phyloP scores from a whole-genome alignment of 2,113 vertebrate genomes.

The Datnioides undecimradiatus region DNA sequence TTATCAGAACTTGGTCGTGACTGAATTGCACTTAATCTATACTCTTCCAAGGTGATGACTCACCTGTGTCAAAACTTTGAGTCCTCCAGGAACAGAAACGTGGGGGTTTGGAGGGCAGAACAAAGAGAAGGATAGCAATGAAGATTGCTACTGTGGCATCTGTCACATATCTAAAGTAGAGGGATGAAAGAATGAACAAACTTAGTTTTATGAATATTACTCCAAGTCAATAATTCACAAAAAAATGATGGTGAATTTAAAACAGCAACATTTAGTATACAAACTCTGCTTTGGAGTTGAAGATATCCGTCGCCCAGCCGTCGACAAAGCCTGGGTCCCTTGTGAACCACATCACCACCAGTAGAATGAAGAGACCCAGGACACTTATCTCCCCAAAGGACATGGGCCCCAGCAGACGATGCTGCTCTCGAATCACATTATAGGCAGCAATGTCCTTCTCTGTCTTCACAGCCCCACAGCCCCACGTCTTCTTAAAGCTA shows the following conservation, averaged over 20 bases:
- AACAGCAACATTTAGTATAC: constrained; percentile 36
- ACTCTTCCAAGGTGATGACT: constrained; percentile 5
- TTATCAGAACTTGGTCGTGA: not conserved
- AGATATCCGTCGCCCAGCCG: constrained; percentile 89
- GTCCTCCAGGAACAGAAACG: constrained; percentile 78
- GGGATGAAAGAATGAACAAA: not conserved
- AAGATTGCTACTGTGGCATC: constrained; percentile 91
- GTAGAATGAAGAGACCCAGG: constrained; percentile 88
- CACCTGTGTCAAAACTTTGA: constrained; percentile 76
- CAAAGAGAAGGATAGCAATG: constrained; percentile 90
- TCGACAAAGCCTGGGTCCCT: constrained; percentile 92
- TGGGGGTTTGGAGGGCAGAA: constrained; percentile 90
- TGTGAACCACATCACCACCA: constrained; percentile 94
- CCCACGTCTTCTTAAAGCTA: constrained; percentile 90
- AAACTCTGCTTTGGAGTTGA: constrained; percentile 89
- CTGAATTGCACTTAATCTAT: not conserved
- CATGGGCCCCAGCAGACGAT: constrained; percentile 89
- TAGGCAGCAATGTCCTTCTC: constrained; percentile 87
- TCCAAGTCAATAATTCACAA: not conserved
- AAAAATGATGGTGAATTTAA: not conserved
- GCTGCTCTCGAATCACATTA: constrained; percentile 86
- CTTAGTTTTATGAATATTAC: not conserved
- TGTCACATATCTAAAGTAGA: constrained; percentile 86
- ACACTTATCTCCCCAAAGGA: constrained; percentile 91
- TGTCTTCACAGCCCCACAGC: constrained; percentile 82